phyloP scores from a whole-genome alignment of 2,888 invertebrate genomes.

The Drosophila monieri region DNA sequence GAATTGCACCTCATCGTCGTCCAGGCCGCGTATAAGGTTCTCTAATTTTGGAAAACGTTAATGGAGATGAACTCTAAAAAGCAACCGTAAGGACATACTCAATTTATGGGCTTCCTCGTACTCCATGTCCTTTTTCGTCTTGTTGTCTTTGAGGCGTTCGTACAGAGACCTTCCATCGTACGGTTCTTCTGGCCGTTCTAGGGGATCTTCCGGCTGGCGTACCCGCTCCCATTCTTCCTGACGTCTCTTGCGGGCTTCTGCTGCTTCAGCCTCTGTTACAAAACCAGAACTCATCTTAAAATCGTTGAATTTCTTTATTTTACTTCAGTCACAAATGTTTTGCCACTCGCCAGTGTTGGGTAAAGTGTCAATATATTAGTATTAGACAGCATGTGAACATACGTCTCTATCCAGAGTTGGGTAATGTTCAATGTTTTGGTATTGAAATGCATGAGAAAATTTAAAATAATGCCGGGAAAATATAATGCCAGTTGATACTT shows the following conservation, averaged over 20 bases:
- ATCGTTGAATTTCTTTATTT: conserved; percentile 5
- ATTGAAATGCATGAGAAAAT: not conserved
- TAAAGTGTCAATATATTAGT: not conserved
- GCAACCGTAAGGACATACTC: conserved; percentile 87
- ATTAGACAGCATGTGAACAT: not conserved
- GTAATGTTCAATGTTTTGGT: not conserved
- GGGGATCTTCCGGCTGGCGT: conserved; percentile 93
- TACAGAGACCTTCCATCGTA: conserved; percentile 94
- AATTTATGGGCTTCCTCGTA: conserved; percentile 97
- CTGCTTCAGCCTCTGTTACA: conserved; percentile 93
- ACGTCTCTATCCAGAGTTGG: not conserved
- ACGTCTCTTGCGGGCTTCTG: conserved; percentile 90
- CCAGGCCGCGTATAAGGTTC: conserved; percentile 94
- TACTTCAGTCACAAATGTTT: not conserved
- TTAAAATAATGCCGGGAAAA: not conserved
- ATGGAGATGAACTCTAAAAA: not conserved
- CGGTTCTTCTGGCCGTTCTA: conserved; percentile 94
- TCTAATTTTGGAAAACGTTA: conserved; percentile 84
- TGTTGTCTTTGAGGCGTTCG: conserved; percentile 96
- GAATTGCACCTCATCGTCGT: conserved; percentile 98
- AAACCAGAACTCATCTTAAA: conserved; percentile 94
- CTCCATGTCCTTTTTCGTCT: conserved; percentile 95
- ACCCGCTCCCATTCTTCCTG: conserved; percentile 99
- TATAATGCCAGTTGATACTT: not conserved
- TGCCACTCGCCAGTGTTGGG: conserved; percentile 13